phyloP scores from a whole-genome alignment of 2,888 invertebrate genomes.

The Lasioglossum calceatum region DNA sequence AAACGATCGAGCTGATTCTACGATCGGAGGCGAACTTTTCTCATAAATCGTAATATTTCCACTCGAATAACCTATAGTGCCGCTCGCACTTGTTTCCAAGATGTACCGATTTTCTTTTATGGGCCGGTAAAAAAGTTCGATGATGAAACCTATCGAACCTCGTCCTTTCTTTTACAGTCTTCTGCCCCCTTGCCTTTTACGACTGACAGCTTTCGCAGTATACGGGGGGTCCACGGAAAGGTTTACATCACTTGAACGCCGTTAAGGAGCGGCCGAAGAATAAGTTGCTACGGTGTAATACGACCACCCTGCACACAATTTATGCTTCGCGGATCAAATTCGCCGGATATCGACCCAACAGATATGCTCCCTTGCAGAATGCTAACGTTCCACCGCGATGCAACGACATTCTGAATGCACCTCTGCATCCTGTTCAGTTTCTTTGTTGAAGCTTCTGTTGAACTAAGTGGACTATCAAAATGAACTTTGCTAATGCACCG shows the following conservation, averaged over 20 bases:
- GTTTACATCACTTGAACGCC: conserved; percentile 53
- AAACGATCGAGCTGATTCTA: conserved; percentile 13
- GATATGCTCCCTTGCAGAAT: neutral
- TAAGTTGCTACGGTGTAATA: conserved; percentile 54
- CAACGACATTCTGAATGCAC: neutral
- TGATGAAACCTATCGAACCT: conserved; percentile 58
- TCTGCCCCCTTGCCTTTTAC: conserved; percentile 59
- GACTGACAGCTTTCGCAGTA: conserved; percentile 60
- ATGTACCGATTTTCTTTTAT: conserved; percentile 59
- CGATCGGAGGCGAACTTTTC: conserved; percentile 16
- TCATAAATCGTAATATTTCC: conserved; percentile 54
- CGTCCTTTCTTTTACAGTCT: conserved; percentile 43
- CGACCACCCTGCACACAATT: conserved; percentile 28
- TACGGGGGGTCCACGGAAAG: conserved; percentile 38
- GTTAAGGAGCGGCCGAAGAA: conserved; percentile 46
- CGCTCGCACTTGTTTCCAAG: conserved; percentile 58
- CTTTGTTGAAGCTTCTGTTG: neutral
- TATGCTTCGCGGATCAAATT: neutral
- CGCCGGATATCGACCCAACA: neutral
- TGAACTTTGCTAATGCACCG: too few relatives aligned
- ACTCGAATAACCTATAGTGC: conserved; percentile 33
- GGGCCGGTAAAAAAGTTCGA: conserved; percentile 50
- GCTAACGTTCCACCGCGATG: neutral
- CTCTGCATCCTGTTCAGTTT: neutral
- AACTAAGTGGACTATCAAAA: neutral